A percentile compares a stretch with the other conserved stretches of the same genome.
Conservation (phyloP, 2,797 vertebrate genomes). For the Gouania willdenowi region DNA sequence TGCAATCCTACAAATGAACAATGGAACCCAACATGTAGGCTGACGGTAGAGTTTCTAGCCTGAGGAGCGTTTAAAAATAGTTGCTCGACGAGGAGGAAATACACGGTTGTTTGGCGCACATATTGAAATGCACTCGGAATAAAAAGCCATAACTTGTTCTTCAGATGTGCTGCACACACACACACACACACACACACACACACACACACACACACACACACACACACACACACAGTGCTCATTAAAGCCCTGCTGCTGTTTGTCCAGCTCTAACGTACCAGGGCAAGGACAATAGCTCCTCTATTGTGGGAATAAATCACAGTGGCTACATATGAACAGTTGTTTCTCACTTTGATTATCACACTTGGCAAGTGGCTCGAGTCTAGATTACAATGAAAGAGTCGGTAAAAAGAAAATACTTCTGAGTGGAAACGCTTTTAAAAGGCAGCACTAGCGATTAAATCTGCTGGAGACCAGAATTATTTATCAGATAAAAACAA, state of each 20-base stretch:
- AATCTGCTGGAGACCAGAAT: no score
- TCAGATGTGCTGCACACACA: neutral
- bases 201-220: conserved; percentile 1
- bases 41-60: conserved; percentile 6
- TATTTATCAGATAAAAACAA: no score
- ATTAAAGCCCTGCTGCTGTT: conserved; percentile 39
- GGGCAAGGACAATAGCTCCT: conserved; percentile 59
- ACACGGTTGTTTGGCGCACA: neutral
- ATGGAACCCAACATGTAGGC: no score
- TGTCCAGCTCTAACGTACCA: conserved; percentile 37
- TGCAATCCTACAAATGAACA: no score
- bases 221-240: conserved; percentile 15
- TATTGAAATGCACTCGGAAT: no score
- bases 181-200: neutral
- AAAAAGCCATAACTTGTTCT: neutral
- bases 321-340: conserved; percentile 39
- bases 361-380: conserved; percentile 43
- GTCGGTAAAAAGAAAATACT: no score
- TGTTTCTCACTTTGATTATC: conserved; percentile 53
- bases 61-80: neutral
- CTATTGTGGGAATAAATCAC: conserved; percentile 61
- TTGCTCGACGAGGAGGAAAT: neutral
- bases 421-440: no score
- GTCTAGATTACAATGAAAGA: conserved; percentile 52
- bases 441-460: no score